phyloP scores from a whole-genome alignment of 2,797 vertebrate genomes.

The Hoplostethus mediterraneus region DNA sequence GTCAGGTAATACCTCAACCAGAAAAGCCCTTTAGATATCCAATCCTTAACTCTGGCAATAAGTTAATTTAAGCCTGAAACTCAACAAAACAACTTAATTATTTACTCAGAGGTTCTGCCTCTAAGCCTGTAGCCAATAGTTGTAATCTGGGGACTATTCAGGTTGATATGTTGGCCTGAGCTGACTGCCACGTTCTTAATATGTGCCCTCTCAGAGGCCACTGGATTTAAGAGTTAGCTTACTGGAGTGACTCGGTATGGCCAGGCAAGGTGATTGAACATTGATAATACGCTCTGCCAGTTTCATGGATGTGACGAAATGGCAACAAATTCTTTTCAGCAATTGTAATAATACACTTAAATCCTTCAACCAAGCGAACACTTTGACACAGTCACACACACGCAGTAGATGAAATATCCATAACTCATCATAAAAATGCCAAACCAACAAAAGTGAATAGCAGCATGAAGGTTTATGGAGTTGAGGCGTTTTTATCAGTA shows the following conservation, averaged over 20 bases:
- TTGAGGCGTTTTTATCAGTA: conserved; percentile 79
- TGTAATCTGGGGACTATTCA: conserved; percentile 3
- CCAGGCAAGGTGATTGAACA: not conserved
- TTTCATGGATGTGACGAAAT: conserved; percentile 1
- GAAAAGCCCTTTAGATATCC: conserved; percentile 9
- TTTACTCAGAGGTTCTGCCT: conserved; percentile 14
- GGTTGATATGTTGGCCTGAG: conserved; percentile 8
- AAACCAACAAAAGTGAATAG: conserved; percentile 75
- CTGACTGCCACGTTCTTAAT: conserved; percentile 17
- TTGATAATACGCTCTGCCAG: not conserved
- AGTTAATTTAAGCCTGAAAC: conserved; percentile 31
- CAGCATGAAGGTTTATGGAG: conserved; percentile 68
- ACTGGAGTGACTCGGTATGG: conserved; percentile 1
- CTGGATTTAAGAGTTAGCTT: not conserved
- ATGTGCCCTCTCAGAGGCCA: not conserved
- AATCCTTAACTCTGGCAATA: conserved; percentile 12
- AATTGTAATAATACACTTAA: conserved; percentile 23
- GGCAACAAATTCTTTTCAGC: conserved; percentile 9
- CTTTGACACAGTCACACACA: conserved; percentile 39
- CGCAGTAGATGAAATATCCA: conserved; percentile 50
- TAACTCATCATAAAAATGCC: conserved; percentile 67
- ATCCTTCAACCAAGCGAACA: conserved; percentile 39
- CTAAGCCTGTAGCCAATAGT: conserved; percentile 4
- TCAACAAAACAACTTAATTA: conserved; percentile 16
- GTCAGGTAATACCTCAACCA: conserved; percentile 18